A percentile compares a stretch with the other conserved stretches of the same genome.
Conservation (phyloP, 2,113 vertebrate species). For the Chaetodon auriga region DNA sequence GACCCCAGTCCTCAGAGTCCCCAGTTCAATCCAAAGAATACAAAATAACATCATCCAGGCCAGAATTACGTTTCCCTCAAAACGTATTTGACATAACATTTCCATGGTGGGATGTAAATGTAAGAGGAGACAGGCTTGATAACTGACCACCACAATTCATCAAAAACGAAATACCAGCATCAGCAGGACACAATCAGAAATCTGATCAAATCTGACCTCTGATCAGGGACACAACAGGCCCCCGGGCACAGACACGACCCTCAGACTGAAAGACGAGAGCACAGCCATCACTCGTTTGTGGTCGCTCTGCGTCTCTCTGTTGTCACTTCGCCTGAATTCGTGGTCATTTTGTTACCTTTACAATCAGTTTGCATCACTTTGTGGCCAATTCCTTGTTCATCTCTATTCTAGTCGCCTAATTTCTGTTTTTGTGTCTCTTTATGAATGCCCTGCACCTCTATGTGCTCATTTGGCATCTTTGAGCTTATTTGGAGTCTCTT, state of each 20-base stretch:
- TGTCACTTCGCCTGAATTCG: neutral
- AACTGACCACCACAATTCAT: neutral
- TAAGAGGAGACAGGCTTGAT: neutral
- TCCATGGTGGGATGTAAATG: neutral
- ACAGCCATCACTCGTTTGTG: neutral
- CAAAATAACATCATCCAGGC: neutral
- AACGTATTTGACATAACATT: neutral
- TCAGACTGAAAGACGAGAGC: neutral
- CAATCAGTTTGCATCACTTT: too few species aligned
- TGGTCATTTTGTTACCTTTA: too few species aligned
- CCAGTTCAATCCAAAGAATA: neutral
- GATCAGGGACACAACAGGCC: neutral
- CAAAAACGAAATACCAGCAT: neutral
- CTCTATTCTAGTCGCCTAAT: too few species aligned
- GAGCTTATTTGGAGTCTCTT: neutral
- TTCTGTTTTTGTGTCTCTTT: too few species aligned
- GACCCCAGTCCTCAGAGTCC: neutral
- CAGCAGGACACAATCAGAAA: neutral
- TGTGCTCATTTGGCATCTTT: neutral
- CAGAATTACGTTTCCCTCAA: neutral
- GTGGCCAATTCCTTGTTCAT: too few species aligned
- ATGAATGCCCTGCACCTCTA: neutral
- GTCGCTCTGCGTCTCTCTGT: neutral
- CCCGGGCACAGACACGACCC: neutral
- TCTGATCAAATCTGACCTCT: neutral